Conservation (phyloP, 2,113 vertebrate species). For the Paratilapia polleni region DNA sequence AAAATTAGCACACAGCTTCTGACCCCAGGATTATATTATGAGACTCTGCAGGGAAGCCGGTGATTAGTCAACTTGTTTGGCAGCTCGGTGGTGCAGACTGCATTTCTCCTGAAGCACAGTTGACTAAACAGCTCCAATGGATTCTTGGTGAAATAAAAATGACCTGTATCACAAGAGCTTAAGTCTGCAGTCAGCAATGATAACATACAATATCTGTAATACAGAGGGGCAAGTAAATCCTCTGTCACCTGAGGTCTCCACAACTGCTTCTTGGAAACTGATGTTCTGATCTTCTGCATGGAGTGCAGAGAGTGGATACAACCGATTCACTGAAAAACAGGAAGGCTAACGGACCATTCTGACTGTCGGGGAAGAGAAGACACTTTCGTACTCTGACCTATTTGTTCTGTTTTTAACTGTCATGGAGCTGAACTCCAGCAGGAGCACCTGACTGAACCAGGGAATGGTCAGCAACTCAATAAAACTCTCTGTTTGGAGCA, state of each 20-base stretch:
- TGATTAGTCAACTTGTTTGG: neutral
- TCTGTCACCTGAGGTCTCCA: neutral
- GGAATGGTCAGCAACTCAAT: slow-evolving; percentile 43
- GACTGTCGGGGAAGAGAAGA: neutral
- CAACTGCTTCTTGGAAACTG: neutral
- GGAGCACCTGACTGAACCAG: slow-evolving; percentile 45
- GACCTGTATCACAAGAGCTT: neutral
- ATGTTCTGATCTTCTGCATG: slow-evolving; percentile 38
- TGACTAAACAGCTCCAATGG: neutral
- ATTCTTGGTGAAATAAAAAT: neutral
- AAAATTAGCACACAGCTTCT: neutral
- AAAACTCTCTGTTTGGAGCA: slow-evolving; percentile 25
- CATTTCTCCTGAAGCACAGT: neutral
- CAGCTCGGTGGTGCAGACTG: neutral
- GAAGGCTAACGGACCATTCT: neutral
- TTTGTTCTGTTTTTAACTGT: neutral
- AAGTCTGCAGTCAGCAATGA: neutral
- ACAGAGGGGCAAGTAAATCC: slow-evolving; percentile 3
- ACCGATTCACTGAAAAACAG: slow-evolving; percentile 42
- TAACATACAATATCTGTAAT: neutral
- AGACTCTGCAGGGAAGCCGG: neutral
- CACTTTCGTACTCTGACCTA: neutral
- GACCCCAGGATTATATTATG: slow-evolving; percentile 12
- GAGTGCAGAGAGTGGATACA: slow-evolving; percentile 30
- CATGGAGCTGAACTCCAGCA: slow-evolving; percentile 38